Percentiles rank a stretch among this genome's conserved stretches.
phyloP scores from a whole-genome alignment of 2,888 invertebrate species.

The Aporophyla lueneburgensis region DNA sequence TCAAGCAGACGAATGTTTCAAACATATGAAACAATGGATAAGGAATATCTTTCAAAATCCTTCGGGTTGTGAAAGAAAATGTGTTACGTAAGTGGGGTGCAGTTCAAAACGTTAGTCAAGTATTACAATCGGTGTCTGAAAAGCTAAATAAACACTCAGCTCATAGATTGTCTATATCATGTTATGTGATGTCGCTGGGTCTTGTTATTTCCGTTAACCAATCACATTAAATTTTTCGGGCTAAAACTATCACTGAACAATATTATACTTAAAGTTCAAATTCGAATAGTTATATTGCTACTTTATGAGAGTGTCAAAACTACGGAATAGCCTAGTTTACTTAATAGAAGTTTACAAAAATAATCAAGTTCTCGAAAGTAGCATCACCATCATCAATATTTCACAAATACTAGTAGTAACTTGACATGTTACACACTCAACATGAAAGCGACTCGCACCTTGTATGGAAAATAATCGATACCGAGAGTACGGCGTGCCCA shows the following conservation, averaged over 20 bases:
- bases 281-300: neutral
- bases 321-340: neutral
- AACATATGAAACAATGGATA: neutral
- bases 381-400: slow-evolving; percentile 34
- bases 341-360: slow-evolving; percentile 11
- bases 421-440: slow-evolving; percentile 53
- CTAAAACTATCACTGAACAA: neutral
- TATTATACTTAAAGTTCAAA: neutral
- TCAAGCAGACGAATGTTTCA: neutral
- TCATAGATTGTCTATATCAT: neutral
- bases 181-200: neutral
- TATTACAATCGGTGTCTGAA: neutral
- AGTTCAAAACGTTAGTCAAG: neutral
- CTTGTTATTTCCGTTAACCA: neutral
- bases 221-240: neutral
- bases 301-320: slow-evolving; percentile 21
- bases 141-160: neutral
- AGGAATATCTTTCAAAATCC: neutral
- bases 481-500: slow-evolving; percentile 47
- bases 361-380: slow-evolving; percentile 4
- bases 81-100: neutral
- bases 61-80: neutral
- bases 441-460: slow-evolving; percentile 63
- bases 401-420: slow-evolving; percentile 41
- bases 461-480: slow-evolving; percentile 68